Evolutionary conservation across 2,888 invertebrate species (phyloP).

Genomic region (Petrolisthes manimaculis): DNA sequence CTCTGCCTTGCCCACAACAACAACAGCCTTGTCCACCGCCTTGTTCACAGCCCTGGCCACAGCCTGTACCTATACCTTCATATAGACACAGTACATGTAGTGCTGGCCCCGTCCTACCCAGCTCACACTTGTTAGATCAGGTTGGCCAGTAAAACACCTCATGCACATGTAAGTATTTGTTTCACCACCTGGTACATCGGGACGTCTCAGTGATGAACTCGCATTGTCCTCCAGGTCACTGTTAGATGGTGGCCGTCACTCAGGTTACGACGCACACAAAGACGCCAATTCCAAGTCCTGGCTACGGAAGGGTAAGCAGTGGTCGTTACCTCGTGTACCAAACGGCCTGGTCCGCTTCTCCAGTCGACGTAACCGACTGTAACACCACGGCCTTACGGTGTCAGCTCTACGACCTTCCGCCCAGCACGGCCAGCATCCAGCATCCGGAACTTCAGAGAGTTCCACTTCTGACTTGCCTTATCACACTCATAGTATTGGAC

Average conservation of each 20-base stretch:
- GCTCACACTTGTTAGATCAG: slow-evolving; percentile 56
- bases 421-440: slow-evolving; percentile 38
- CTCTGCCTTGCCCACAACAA: slow-evolving; percentile 2
- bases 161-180: slow-evolving; percentile 38
- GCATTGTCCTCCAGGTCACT: slow-evolving; percentile 46
- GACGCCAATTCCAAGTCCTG: slow-evolving; percentile 29
- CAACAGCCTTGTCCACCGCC: slow-evolving; percentile 11
- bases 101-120: slow-evolving; percentile 46
- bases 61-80: slow-evolving; percentile 12
- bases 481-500: slow-evolving; percentile 23
- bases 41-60: slow-evolving; percentile 11
- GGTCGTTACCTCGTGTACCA: slow-evolving; percentile 41
- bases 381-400: slow-evolving; percentile 38
- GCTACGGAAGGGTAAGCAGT: slow-evolving; percentile 38
- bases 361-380: slow-evolving; percentile 50
- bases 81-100: neutral
- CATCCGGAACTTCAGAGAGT: slow-evolving; percentile 52
- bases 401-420: slow-evolving; percentile 18
- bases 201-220: neutral
- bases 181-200: slow-evolving; percentile 18
- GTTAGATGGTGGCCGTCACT: slow-evolving; percentile 15
- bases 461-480: slow-evolving; percentile 47
- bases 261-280: slow-evolving; percentile 19
- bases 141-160: slow-evolving; percentile 28
- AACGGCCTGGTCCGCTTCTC: slow-evolving; percentile 50